Base-by-base conservation (phyloP, 2,888 invertebrate genomes). In the Metellina segmentata region DNA sequence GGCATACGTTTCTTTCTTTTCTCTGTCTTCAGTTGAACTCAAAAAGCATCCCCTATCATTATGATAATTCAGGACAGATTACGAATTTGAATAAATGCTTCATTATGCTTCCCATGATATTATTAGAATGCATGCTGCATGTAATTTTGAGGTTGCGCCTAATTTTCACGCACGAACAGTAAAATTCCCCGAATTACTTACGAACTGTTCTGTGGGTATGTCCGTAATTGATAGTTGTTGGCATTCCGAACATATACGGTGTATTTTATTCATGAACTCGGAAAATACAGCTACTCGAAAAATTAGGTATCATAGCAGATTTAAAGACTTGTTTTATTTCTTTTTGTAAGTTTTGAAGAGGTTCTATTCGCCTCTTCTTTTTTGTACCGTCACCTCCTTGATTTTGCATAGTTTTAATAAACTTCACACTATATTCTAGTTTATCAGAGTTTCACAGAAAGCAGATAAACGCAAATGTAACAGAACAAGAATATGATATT, bases 51-150 rank as follows among this genome's bases (percentile, higher is more conserved):
- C 52, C 51, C 8, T 34, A 52, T 78, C 52, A 78, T 78, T 78
- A 75, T 85, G 83, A 8, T 85, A 85, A 85, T 85, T 19, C 49
- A 8, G 74, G 83, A 48, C 20, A 74, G 52, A 34, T 72, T 70
- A 16, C 16, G 51, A 71, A 81, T 81, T 81, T 34, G 83, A 83
- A 85, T 85, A 74, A 53, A 70, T 52, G 48, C 34, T 74, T 16
- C 53, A 74, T 75, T 85, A 52, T 19, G 78, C n/a, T 49, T n/a
- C 51, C 7, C 6, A 34, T 77, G 51, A 48, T 48, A 48, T 48
- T 16, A 16, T 7, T 49, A 48, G n/a, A 34, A 51, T 49, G 49
- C 77, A 16, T 77, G 77, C 16, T 48, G 48, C 9, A n/a, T n/a
- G 49, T 77, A 77, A 77, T 77, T 77, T 77, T 34, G 48, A 6